Evolutionary conservation across 2,113 vertebrate genomes (phyloP), one percentile per base, ranked within the genome.

Genomic region (Xenus cinereus): DNA sequence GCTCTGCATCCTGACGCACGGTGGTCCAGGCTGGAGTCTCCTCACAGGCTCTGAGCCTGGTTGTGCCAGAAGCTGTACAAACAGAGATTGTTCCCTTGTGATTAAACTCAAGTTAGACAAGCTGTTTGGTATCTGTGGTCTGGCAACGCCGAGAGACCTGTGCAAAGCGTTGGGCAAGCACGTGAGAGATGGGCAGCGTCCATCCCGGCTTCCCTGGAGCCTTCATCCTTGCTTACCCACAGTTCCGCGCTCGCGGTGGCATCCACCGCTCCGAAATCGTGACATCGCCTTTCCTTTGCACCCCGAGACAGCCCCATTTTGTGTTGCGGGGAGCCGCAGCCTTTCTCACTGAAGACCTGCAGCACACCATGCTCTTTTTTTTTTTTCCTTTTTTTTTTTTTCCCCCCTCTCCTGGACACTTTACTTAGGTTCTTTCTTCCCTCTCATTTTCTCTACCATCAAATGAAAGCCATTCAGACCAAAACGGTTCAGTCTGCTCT

Each of bases 401-500:
- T 2, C 2, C 14, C 28, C 17, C 4, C 89, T 87, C 95, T 92
- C 90, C 83, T 93, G 92, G 83, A 95, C 94, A 96, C 97, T 97
- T 94, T 93, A 72, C 85, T 95, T 94, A 80, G 97, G 60, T 97
- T 92, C 94, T 93, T 95, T 94, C 88, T 96, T 89, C 75, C 92
- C 91, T 94, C 94, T 94, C 95, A 91, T 97, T 97, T 97, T 95
- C 94, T 68, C 89, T 84, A 87, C 90, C 90, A 67, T 96, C 92
- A 90, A 95, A 95, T 94, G 89, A 96, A 95, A 96, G 93, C 86
- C 89, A 94, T 97, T 95, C 97, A 93, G 92, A 90, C 89, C 93
- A 92, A 91, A 97, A 97, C 89, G 95, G 89, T 95, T 96, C 94
- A 96, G 95, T 87, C 92, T 96, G 92, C 91, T 91, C 92, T 96